Base-by-base conservation (phyloP, 2,797 vertebrate species). In the Malacoraja senta region DNA sequence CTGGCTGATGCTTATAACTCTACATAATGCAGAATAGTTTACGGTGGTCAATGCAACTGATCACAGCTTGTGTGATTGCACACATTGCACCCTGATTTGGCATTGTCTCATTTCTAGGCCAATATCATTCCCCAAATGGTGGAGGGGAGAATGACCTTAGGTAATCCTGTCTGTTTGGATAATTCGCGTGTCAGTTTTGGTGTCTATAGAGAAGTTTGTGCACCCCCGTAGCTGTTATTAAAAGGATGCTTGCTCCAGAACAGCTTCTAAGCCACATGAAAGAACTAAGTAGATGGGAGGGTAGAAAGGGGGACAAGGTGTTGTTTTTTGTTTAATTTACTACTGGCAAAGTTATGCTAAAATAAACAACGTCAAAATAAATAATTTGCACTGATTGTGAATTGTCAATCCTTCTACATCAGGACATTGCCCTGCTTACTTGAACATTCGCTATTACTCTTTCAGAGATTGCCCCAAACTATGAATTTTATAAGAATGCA, bases 401-500 rank as follows among this genome's bases (percentile, higher is more conserved):
- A 92, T 92, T 76, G 71, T 92, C 35, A 92, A n/a, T 92, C 76
- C 38, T 76, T 53, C 44, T 58, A 53, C 71, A 29, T 76, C 53
- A 76, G 90, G 35, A 44, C 44, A 76, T 76, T 76, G 71, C 24
- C 38, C 38, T 88, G 71, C 76, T 88, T 21, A 68, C 63, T 88
- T 92, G 90, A 92, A 74, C n/a, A 94, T 95, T 95, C 94, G 95
- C 93, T 96, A 97, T 97, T 97, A 93, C 96, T 97, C 97, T 97
- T 97, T 94, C 97, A 99, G 99, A 99, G 97, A 99, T 99, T 95
- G 99, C 99, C 97, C 99, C 98, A 95, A 99, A 99, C 97, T 99
- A 99, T 93, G 99, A 99, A 97, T 99, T 99, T 98, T 99, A 99
- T 98, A 99, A 99, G 97, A 99, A 99, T 94, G 99, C 99, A 95